Conservation (phyloP, 2,888 invertebrate genomes). For the Nebria brevicollis region DNA sequence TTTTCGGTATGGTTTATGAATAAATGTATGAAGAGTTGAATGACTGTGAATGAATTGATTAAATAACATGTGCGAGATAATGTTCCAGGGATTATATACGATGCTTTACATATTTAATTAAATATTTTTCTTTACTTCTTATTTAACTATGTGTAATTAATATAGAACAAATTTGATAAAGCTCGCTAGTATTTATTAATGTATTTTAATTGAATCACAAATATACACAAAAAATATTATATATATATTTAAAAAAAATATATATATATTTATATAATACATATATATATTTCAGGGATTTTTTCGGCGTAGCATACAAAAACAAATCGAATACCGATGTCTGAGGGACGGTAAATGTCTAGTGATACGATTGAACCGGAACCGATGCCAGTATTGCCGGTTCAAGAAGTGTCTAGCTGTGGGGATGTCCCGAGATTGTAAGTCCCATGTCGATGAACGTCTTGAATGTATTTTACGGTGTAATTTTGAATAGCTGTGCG, state of each 20-base stretch:
- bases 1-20: neutral
- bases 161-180: no score
- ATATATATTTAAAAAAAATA: no score
- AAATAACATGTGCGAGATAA: neutral
- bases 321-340: slow-evolving; percentile 96
- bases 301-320: slow-evolving; percentile 95
- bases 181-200: no score
- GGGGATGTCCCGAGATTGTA: slow-evolving; percentile 97
- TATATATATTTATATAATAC: no score
- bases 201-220: no score
- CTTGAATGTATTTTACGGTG: neutral
- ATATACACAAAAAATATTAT: no score
- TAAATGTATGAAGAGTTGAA: slow-evolving; percentile 1
- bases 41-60: neutral
- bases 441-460: slow-evolving; percentile 55
- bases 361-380: slow-evolving; percentile 91
- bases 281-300: slow-evolving; percentile 78
- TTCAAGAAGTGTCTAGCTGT: slow-evolving; percentile 97
- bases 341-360: slow-evolving; percentile 93
- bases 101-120: no score
- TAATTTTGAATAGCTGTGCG: slow-evolving; percentile 79
- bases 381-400: slow-evolving; percentile 95
- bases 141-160: no score
- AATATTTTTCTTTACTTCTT: no score
- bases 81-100: neutral